Evolutionary conservation across 2,888 invertebrate genomes (phyloP), one percentile per base, ranked within the genome.

Genomic region (Cheilosia soror): DNA sequence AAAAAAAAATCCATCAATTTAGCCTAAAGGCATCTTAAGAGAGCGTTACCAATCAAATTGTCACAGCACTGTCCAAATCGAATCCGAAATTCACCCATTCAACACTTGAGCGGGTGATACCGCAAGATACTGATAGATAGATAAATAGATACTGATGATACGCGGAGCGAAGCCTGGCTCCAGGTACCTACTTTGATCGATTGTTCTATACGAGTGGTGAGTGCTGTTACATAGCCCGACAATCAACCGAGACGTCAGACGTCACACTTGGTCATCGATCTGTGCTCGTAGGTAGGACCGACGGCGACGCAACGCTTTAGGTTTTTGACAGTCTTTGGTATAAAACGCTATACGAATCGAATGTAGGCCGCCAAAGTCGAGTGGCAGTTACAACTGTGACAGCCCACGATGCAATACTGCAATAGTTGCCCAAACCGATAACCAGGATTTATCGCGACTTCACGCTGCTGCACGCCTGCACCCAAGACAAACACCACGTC

Each of bases 351-450:
- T n/a, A 37, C 37, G 37, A 7, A 4, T 6, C 53, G 73, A 53
- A 73, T 63, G 73, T 73, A 58, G 73, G 73, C 53, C 55, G 63
- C n/a, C 20, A 37, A 37, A 37, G 4, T 37, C 20, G 55, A 63
- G 44, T 63, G 73, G 63, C 73, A 62, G 60, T 9, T 72, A 72
- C 72, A 49, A 42, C 37, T n/a, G 33, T 47, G 37, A 53, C 73
- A 25, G 53, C 73, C 73, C 73, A 73, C 51, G 49, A 49, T 42
- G 76, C 53, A 55, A 60, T 27, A 49, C 29, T 60, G 7, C 44
- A 27, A n/a, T 20, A 20, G 33, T 29, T 51, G 62, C 29, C 51
- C 55, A 75, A 68, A 49, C 40, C 76, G 66, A 58, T 66, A 60
- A 33, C 20, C 60, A 68, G 76, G 68, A 77, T 62, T 77, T 77